Percentiles rank a stretch among this genome's conserved stretches.
These are phyloP conservation scores for Eilema caniola DNA, from an alignment of 2,888 invertebrate species.

Conservation along the genomic window DNA sequence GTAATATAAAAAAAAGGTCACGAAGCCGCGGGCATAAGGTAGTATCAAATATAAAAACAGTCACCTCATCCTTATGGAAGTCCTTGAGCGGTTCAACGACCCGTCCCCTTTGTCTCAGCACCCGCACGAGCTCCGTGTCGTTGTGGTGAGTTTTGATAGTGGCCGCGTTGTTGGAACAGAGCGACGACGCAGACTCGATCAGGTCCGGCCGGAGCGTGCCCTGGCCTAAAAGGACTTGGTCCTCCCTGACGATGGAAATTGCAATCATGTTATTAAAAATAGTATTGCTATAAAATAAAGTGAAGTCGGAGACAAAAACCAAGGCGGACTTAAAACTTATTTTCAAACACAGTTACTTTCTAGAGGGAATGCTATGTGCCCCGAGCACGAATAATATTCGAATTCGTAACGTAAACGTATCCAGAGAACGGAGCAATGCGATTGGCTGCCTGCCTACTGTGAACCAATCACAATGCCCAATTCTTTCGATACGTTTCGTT, in stretches of 20 bases:
- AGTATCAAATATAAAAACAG: neutral
- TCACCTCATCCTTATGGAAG: constrained; percentile 99
- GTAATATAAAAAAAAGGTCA: no score
- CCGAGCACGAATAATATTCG: no score
- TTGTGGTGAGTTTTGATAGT: constrained; percentile 99
- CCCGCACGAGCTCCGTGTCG: constrained; percentile 97
- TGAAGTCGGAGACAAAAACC: no score
- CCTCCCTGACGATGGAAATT: constrained; percentile 86
- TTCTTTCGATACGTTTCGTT: no score
- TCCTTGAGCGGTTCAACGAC: constrained; percentile 99
- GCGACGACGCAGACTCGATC: constrained; percentile 97
- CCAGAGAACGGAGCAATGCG: no score
- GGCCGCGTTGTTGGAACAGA: constrained; percentile 96
- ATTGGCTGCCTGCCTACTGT: no score
- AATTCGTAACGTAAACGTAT: no score
- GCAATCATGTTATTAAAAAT: neutral
- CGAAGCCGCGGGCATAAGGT: no score
- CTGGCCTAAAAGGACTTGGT: constrained; percentile 97
- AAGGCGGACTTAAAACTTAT: no score
- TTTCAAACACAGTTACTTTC: no score
- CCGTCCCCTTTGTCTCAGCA: constrained; percentile 91
- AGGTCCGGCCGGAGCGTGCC: constrained; percentile 99
- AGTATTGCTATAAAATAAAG: neutral
- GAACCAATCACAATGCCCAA: no score
- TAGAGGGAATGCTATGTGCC: neutral